phyloP scores from a whole-genome alignment of 2,888 invertebrate genomes.

The Drosophila multiciliata region DNA sequence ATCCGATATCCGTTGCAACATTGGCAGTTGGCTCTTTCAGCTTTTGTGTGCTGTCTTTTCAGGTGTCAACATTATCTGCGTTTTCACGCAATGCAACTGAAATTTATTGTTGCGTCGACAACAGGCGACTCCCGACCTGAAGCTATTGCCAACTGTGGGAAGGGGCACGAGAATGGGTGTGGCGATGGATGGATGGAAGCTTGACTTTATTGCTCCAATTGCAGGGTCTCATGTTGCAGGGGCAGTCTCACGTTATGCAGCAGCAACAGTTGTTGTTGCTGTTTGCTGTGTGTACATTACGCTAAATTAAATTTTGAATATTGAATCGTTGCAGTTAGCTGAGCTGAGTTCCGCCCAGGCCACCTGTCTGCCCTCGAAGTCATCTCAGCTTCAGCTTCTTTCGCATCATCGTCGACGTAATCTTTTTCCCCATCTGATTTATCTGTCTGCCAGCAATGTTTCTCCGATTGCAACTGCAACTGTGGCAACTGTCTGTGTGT shows the following conservation, averaged over 20 bases:
- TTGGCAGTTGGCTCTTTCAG: slow-evolving; percentile 1
- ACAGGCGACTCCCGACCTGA: slow-evolving; percentile 21
- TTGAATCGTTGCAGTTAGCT: slow-evolving; percentile 67
- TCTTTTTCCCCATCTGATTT: not conserved
- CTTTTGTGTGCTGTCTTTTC: slow-evolving; percentile 42
- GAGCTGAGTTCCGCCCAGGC: slow-evolving; percentile 19
- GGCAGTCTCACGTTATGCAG: slow-evolving; percentile 54
- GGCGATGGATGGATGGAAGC: slow-evolving; percentile 10
- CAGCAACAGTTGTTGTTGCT: slow-evolving; percentile 12
- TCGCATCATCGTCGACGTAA: not conserved
- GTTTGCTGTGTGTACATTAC: slow-evolving; percentile 67
- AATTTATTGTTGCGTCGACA: slow-evolving; percentile 58
- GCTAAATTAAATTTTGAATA: slow-evolving; percentile 80
- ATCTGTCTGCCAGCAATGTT: slow-evolving; percentile 7
- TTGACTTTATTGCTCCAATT: slow-evolving; percentile 65
- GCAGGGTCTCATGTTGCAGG: slow-evolving; percentile 60
- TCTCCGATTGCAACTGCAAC: slow-evolving; percentile 40
- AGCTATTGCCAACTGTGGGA: slow-evolving; percentile 17
- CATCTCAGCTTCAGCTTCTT: slow-evolving; percentile 6
- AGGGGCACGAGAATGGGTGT: not conserved
- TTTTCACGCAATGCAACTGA: slow-evolving; percentile 52
- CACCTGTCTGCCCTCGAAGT: slow-evolving; percentile 33
- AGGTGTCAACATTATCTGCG: slow-evolving; percentile 71
- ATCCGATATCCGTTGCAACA: slow-evolving; percentile 48
- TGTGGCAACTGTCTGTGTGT: slow-evolving; percentile 18